phyloP scores from a whole-genome alignment of 2,888 invertebrate genomes.

The Limnephilus marmoratus region DNA sequence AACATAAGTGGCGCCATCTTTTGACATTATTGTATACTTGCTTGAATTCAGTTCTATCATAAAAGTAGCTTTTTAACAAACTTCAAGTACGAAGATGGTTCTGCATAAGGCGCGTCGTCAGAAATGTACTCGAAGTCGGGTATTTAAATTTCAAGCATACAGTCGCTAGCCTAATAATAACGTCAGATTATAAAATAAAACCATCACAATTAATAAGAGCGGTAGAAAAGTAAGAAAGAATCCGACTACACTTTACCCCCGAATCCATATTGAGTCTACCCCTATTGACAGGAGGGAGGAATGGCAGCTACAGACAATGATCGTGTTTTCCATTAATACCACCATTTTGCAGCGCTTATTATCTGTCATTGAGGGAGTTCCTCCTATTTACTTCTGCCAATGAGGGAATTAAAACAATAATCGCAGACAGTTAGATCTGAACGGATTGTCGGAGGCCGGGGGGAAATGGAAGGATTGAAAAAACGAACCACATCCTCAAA shows the following conservation, averaged over 20 bases:
- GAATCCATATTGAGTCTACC: not conserved
- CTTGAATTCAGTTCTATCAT: too few species aligned
- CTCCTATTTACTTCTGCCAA: not conserved
- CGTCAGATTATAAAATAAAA: too few species aligned
- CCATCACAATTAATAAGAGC: too few species aligned
- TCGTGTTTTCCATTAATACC: slow-evolving; percentile 22
- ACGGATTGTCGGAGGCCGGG: slow-evolving; percentile 9
- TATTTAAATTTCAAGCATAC: too few species aligned
- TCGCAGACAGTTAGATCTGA: slow-evolving; percentile 49
- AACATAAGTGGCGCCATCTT: too few species aligned
- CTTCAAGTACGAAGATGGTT: too few species aligned
- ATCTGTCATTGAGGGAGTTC: slow-evolving; percentile 2
- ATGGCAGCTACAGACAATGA: not conserved
- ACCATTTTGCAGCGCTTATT: slow-evolving; percentile 9
- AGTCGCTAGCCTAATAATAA: too few species aligned
- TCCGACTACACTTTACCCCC: not conserved
- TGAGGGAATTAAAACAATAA: slow-evolving; percentile 51
- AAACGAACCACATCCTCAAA: not conserved
- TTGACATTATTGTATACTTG: too few species aligned
- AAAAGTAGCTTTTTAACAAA: too few species aligned
- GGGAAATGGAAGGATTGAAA: not conserved
- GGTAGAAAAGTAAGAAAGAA: not conserved
- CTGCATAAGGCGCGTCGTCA: too few species aligned
- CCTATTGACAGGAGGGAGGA: not conserved
- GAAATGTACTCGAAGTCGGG: too few species aligned